Percentiles rank a stretch among this genome's conserved stretches.
Evolutionary conservation across 2,113 vertebrate genomes (phyloP).

Genomic region (Butastur rufipennis): DNA sequence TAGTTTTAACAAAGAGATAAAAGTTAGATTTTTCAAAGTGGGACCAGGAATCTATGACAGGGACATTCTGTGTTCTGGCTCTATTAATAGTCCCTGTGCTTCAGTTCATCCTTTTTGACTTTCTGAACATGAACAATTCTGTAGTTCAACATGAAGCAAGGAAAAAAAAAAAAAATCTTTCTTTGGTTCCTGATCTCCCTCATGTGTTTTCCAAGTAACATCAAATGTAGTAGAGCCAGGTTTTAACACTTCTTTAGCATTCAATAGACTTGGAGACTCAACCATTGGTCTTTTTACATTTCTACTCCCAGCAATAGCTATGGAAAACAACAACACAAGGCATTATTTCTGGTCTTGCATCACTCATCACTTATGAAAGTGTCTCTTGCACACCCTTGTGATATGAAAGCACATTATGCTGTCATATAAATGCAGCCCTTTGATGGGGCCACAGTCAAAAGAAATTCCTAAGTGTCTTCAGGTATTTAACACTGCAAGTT

Average conservation of each 20-base stretch:
- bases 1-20: not conserved
- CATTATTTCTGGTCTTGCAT: not conserved
- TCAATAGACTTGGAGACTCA: not conserved
- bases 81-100: not conserved
- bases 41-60: too few species aligned
- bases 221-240: fast-evolving
- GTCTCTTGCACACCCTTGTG: not conserved
- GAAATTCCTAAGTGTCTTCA: not conserved
- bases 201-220: not conserved
- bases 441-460: not conserved
- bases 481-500: not conserved
- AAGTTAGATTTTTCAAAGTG: not conserved
- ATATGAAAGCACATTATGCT: not conserved
- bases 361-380: not conserved
- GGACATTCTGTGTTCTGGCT: not conserved
- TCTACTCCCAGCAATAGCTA: not conserved
- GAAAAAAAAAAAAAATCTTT: not conserved
- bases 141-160: not conserved
- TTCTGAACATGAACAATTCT: fast-evolving
- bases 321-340: fast-evolving
- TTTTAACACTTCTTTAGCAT: not conserved
- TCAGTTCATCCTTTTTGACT: not conserved
- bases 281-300: fast-evolving
- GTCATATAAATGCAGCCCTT: not conserved
- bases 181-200: not conserved